These are phyloP conservation scores for Spondyliosoma cantharus DNA, from an alignment of 2,797 vertebrate species.

Conservation along the genomic window DNA sequence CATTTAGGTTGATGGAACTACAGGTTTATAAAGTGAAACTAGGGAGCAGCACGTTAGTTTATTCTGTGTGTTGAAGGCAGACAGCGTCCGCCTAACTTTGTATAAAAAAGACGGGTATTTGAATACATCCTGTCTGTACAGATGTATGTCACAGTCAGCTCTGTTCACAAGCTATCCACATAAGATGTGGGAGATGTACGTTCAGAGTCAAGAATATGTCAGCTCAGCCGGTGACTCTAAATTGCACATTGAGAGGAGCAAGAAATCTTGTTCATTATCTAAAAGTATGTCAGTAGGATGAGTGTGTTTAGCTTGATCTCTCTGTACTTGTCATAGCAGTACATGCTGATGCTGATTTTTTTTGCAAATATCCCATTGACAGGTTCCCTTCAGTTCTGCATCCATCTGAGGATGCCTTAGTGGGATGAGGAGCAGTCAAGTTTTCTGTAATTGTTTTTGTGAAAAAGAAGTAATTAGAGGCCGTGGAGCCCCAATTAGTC, in stretches of 20 bases:
- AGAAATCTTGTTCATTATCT: neutral
- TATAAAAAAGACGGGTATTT: neutral
- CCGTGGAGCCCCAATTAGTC: neutral
- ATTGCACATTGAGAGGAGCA: neutral
- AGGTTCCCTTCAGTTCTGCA: neutral
- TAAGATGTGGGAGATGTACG: neutral
- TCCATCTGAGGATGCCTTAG: neutral
- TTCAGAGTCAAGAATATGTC: neutral
- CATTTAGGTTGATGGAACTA: neutral
- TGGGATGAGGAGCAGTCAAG: neutral
- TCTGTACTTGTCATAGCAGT: neutral
- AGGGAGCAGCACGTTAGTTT: neutral
- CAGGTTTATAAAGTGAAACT: neutral
- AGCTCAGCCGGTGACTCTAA: neutral
- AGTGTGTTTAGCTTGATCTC: neutral
- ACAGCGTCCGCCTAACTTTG: neutral
- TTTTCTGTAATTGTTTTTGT: neutral
- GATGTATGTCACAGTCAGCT: neutral
- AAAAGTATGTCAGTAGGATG: neutral
- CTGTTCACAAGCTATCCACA: neutral
- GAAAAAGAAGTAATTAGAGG: neutral
- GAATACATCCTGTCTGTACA: constrained; percentile 1
- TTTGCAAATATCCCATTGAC: neutral
- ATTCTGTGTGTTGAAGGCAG: neutral
- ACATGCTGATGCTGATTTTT: neutral